phyloP scores from a whole-genome alignment of 1,140 invertebrate species.

The Macrostomum lignano region DNA sequence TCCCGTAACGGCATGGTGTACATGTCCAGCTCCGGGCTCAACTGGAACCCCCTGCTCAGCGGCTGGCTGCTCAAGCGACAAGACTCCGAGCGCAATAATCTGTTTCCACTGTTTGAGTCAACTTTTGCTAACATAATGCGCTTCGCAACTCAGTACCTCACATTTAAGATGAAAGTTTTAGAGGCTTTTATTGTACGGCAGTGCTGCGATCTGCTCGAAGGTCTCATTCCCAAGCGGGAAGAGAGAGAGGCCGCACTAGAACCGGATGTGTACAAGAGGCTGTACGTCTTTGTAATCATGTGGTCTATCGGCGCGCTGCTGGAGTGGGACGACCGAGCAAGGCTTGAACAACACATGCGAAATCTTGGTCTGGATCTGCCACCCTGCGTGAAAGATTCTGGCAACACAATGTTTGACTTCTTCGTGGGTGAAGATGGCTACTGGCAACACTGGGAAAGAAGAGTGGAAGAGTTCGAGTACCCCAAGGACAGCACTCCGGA shows the following conservation, averaged over 20 bases:
- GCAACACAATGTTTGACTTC: constrained; percentile 54
- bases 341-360: constrained; percentile 21
- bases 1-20: constrained; percentile 86
- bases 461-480: constrained; percentile 45
- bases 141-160: constrained; percentile 61
- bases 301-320: constrained; percentile 69
- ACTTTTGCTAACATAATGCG: constrained; percentile 77
- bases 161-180: constrained; percentile 51
- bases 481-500: constrained; percentile 46
- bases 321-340: constrained; percentile 44
- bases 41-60: constrained; percentile 53
- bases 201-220: constrained; percentile 38
- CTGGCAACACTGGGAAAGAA: constrained; percentile 60
- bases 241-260: constrained; percentile 34
- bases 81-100: constrained; percentile 37
- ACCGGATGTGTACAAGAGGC: constrained; percentile 49
- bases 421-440: constrained; percentile 49
- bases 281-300: constrained; percentile 42
- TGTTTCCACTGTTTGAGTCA: no score
- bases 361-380: constrained; percentile 15
- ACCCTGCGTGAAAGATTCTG: constrained; percentile 30
- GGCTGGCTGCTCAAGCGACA: constrained; percentile 31
- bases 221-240: constrained; percentile 36
- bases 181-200: constrained; percentile 58
- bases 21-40: constrained; percentile 73